Base-by-base conservation (phyloP, 2,797 vertebrate species). In the Crocidura indochinensis region DNA sequence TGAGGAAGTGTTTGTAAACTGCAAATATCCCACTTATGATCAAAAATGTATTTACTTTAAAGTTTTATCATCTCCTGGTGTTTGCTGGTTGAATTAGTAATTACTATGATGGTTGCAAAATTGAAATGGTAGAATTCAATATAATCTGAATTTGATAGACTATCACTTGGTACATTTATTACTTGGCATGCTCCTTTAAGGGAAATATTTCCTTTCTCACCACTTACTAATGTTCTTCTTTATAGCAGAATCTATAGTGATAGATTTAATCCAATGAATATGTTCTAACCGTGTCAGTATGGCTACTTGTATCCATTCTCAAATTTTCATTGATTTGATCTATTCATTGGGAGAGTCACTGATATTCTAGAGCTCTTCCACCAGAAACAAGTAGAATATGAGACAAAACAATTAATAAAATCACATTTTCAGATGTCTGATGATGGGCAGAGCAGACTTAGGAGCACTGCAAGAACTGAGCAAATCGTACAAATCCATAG, bases 81-180 rank as follows among this genome's bases (percentile, higher is more conserved):
- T 71, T 93, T 83, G 60, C 82, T 95, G 81, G 53, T 29, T 69
- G 44, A 84, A 87, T 84, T 53, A 53, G 17, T 84, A 84, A 91
- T 87, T 84, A 69, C 60, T 29, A 27, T 31, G 19, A 67, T 60
- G 72, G 26, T 8, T 51, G 26, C 81, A 38, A 38, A 38, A 38
- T 38, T 38, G 38, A 38, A 38, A 38, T 38, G 38, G 38, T 38
- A 38, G 38, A 38, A 38, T 38, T 38, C 38, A 38, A 38, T 38
- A 38, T 38, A 38, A 38, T 38, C 38, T 38, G 38, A 38, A 81
- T 81, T 81, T 94, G 76, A n/a, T 80, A 56, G 76, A 67, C 71
- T 60, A 4, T 56, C 47, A 24, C 19, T 29, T 85, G 81, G 71
- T 77, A 38, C 38, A 77, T 72, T 67, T 77, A 77, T 62, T 51